Percentiles rank a stretch among this genome's conserved stretches.
Conservation (phyloP, 1,140 invertebrate species). For the Nilaparvata lugens region DNA sequence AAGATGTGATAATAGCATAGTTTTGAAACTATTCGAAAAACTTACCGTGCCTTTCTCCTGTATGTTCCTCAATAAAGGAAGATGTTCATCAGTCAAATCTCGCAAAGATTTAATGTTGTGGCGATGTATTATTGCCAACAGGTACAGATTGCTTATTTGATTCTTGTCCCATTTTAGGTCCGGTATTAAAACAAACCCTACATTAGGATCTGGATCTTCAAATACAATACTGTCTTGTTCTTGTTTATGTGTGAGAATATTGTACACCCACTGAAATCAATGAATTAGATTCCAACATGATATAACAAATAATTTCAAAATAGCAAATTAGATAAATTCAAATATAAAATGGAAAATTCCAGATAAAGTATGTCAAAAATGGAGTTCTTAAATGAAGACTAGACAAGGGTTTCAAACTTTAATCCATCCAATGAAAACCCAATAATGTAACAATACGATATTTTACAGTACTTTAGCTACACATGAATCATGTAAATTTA, state of each 20-base stretch:
- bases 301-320: not conserved
- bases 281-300: constrained; percentile 14
- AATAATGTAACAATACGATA: too few species aligned
- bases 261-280: constrained; percentile 84
- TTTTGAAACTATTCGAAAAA: too few species aligned
- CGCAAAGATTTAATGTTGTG: constrained; percentile 70
- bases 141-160: constrained; percentile 64
- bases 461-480: too few species aligned
- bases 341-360: too few species aligned
- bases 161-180: constrained; percentile 92
- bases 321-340: too few species aligned
- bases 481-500: too few species aligned
- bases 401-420: too few species aligned
- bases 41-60: constrained; percentile 55
- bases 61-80: constrained; percentile 78
- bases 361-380: too few species aligned
- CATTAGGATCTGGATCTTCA: constrained; percentile 68
- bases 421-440: too few species aligned
- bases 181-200: constrained; percentile 80
- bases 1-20: too few species aligned
- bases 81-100: constrained; percentile 65
- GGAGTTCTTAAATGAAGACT: too few species aligned
- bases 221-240: constrained; percentile 80
- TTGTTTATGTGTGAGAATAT: constrained; percentile 84
- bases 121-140: constrained; percentile 69